A percentile compares a stretch with the other conserved stretches of the same genome.
Evolutionary conservation across 2,113 vertebrate species (phyloP).

Genomic region (Arenaria interpres): DNA sequence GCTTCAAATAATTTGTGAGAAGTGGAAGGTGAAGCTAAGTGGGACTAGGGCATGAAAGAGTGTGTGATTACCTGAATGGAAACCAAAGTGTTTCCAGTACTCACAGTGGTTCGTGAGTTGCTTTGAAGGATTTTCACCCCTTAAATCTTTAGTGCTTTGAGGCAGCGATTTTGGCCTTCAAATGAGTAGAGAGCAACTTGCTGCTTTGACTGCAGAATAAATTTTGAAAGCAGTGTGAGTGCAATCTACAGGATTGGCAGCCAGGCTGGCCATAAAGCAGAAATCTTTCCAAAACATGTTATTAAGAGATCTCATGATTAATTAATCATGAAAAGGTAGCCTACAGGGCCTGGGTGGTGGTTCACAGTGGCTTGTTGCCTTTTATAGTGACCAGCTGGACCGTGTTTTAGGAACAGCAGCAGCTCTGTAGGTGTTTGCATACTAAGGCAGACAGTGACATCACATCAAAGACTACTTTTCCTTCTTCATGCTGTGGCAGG

Average conservation of each 20-base stretch:
- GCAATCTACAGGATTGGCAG: neutral
- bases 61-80: neutral
- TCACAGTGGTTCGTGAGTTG: neutral
- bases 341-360: neutral
- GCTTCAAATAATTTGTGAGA: neutral
- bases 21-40: neutral
- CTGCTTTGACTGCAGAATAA: neutral
- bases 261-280: neutral
- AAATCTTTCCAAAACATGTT: neutral
- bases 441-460: neutral
- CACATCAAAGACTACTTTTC: neutral
- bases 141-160: conserved; percentile 7
- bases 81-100: neutral
- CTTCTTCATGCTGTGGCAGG: neutral
- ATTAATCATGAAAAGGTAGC: neutral
- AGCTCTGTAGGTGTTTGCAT: neutral
- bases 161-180: neutral
- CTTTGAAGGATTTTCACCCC: conserved; percentile 23
- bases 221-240: neutral
- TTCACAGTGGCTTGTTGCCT: neutral
- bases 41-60: neutral
- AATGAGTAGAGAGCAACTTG: neutral
- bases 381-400: neutral
- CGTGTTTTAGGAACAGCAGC: neutral
- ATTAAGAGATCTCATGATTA: conserved; percentile 6